Percentiles rank a stretch among this genome's conserved stretches.
phyloP scores from a whole-genome alignment of 2,888 invertebrate species.

The Euzophera pinguis region DNA sequence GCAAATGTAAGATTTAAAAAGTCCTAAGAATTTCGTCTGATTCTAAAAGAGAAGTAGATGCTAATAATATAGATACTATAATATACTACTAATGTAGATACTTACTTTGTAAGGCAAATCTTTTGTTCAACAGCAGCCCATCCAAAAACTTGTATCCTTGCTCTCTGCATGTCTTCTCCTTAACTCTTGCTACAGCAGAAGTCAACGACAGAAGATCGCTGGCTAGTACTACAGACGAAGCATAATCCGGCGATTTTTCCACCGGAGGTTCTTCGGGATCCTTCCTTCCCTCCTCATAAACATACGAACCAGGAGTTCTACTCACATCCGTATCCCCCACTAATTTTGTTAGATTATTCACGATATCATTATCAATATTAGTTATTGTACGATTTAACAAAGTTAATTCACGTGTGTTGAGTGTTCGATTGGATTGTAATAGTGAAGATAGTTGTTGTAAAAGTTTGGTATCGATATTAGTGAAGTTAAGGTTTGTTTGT shows the following conservation, averaged over 20 bases:
- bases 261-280: constrained; percentile 45
- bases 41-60: too few species aligned
- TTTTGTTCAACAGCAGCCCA: constrained; percentile 68
- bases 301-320: constrained; percentile 39
- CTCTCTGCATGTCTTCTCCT: constrained; percentile 66
- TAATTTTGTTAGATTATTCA: constrained; percentile 44
- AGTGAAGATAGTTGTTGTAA: constrained; percentile 39
- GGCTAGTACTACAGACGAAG: constrained; percentile 68
- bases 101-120: constrained; percentile 81
- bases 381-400: constrained; percentile 48
- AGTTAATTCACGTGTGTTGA: constrained; percentile 41
- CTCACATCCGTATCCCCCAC: constrained; percentile 29
- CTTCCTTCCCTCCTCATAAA: constrained; percentile 26
- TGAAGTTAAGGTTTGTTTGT: constrained; percentile 38
- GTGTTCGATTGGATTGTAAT: constrained; percentile 44
- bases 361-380: constrained; percentile 45
- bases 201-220: constrained; percentile 72
- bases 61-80: too few species aligned
- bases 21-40: too few species aligned
- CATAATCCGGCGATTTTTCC: constrained; percentile 70
- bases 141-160: constrained; percentile 72
- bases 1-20: too few species aligned
- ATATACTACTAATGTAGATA: too few species aligned
- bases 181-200: constrained; percentile 67
- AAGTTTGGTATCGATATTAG: constrained; percentile 43